Conservation (phyloP, 2,797 vertebrate species). For the Eulemur rubriventer region DNA sequence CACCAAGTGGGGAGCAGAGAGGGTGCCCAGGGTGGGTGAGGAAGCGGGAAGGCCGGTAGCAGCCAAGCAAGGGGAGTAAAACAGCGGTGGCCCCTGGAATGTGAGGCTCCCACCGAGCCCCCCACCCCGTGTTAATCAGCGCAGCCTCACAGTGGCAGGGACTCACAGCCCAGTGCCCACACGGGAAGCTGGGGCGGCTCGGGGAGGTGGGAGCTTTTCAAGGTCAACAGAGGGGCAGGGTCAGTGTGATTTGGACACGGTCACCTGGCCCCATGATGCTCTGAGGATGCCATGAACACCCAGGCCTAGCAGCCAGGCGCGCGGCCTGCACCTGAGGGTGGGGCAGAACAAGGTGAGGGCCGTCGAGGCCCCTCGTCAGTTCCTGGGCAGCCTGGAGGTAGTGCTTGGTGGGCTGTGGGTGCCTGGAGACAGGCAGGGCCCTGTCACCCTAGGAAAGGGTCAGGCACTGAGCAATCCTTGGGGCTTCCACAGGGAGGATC, state of each 20-base stretch:
- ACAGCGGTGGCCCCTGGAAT: background rate
- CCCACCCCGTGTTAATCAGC: rapidly evolving
- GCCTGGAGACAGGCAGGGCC: background rate
- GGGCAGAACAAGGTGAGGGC: background rate
- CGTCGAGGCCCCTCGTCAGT: rapidly evolving
- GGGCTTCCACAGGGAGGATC: slow-evolving; percentile 85
- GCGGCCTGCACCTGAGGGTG: rapidly evolving
- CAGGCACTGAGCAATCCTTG: background rate
- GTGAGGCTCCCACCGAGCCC: rapidly evolving
- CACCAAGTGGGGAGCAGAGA: background rate
- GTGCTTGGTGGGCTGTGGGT: background rate
- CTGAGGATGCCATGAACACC: background rate
- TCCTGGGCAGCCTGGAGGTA: background rate
- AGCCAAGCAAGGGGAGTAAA: background rate
- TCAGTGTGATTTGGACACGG: background rate
- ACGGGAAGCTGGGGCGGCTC: background rate
- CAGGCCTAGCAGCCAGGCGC: background rate
- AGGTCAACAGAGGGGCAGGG: background rate
- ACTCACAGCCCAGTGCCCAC: background rate
- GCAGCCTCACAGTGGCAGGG: background rate
- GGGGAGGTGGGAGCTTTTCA: background rate
- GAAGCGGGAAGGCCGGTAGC: too few relatives aligned
- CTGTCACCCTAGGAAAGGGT: background rate
- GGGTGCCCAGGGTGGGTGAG: rapidly evolving
- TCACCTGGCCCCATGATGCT: rapidly evolving